phyloP scores from a whole-genome alignment of 2,888 invertebrate genomes.

The Teleogryllus oceanicus region DNA sequence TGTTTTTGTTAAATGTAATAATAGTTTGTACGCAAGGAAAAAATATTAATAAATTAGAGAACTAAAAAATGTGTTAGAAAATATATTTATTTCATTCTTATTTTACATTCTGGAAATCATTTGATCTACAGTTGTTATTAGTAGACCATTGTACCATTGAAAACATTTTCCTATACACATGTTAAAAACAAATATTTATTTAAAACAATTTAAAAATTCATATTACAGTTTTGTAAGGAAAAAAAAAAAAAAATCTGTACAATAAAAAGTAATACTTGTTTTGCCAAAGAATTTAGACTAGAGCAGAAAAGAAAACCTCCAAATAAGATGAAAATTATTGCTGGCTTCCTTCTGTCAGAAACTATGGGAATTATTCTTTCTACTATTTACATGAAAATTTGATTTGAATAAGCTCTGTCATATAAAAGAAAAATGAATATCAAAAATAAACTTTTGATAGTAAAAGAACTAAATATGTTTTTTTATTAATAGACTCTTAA shows the following conservation, averaged over 20 bases:
- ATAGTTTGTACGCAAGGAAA: too few species aligned
- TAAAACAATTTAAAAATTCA: not conserved
- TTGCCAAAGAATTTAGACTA: not conserved
- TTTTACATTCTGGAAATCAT: not conserved
- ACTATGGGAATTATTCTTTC: too few species aligned
- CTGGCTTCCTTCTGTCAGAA: too few species aligned
- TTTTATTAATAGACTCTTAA: too few species aligned
- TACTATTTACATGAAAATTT: too few species aligned
- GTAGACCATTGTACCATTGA: not conserved
- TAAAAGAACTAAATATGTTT: too few species aligned
- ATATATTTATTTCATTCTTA: constrained; percentile 2
- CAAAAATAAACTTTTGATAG: too few species aligned
- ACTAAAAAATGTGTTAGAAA: not conserved
- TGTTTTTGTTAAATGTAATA: too few species aligned
- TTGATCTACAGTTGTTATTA: not conserved
- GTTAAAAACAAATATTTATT: not conserved
- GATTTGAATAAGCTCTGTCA: too few species aligned
- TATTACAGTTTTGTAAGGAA: not conserved
- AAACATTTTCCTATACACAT: not conserved
- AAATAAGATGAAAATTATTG: too few species aligned
- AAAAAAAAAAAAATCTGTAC: not conserved
- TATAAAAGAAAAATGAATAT: too few species aligned
- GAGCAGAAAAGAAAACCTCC: too few species aligned
- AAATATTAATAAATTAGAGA: not conserved
- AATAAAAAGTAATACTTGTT: not conserved